These are phyloP conservation scores for Loxodonta africana DNA, from an alignment of 2,113 vertebrate species.

Conservation along the genomic window DNA sequence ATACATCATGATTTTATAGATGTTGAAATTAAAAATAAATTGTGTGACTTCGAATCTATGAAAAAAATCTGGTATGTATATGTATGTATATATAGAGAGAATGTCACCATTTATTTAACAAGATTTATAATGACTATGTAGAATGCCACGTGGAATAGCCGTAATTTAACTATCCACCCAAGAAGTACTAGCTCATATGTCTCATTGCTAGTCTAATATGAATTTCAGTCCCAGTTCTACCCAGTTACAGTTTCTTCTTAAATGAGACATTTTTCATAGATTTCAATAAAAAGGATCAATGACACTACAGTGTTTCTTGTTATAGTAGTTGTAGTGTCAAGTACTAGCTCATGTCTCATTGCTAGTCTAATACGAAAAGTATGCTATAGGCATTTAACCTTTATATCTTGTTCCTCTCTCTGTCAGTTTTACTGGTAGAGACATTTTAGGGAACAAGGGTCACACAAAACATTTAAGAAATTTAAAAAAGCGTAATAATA, in stretches of 20 bases:
- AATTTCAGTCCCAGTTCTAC: neutral
- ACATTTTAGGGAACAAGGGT: neutral
- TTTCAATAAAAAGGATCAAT: neutral
- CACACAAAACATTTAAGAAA: neutral
- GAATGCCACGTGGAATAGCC: neutral
- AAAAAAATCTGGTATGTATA: neutral
- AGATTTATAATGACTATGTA: neutral
- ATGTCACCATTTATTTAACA: neutral
- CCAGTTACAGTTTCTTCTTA: neutral
- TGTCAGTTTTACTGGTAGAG: neutral
- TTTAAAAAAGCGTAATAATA: neutral
- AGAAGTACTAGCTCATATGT: neutral
- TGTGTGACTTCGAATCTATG: neutral
- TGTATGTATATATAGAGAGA: too few relatives aligned
- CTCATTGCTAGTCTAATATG: too few relatives aligned
- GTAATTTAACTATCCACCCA: neutral
- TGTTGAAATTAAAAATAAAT: neutral
- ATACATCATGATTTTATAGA: neutral
- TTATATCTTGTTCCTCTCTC: neutral
- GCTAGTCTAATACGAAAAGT: neutral
- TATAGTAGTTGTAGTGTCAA: too few relatives aligned
- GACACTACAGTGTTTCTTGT: neutral
- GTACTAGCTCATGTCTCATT: too few relatives aligned
- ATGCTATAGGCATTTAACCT: neutral
- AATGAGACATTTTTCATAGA: neutral